Base-by-base conservation (phyloP, 2,888 invertebrate genomes). In the Trachelus tabidus region DNA sequence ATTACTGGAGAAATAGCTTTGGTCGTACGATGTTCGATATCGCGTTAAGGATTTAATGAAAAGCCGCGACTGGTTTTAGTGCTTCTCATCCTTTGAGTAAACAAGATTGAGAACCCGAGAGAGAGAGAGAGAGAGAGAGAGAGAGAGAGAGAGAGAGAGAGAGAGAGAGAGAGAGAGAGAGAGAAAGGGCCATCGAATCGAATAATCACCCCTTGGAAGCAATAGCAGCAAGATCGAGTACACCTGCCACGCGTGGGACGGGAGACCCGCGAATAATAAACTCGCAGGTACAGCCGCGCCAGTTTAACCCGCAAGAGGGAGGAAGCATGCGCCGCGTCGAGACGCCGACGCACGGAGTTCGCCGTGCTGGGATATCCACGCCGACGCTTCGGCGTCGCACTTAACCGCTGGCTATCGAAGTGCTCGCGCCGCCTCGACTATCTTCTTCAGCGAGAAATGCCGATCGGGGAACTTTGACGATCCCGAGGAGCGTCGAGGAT, bases 391-490 rank as follows among this genome's bases (percentile, higher is more conserved):
- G 84, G 82, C 82, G 83, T 87, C 85, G 87, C 90, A 90, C 88
- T 90, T 86, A 88, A 88, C 86, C 88, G 88, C 82, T 86, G 89
- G 84, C 88, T 86, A 85, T 87, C 88, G 85, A 84, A 86, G 86
- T 86, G 86, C 71, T 71, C 71, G 71, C 71, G 71, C 71, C 33
- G 71, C 71, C 33, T 31, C 30, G 71, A 31, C 31, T n/a, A 6
- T 33, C 33, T 33, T 71, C n/a, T 71, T 71, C 71, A 31, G 71
- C 31, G 15, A 40, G 40, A 15, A 40, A 40, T 40, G 40, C 40
- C 40, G 15, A 40, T 40, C 40, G 6, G 40, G 15, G 0, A 40
- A 40, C 40, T 40, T 75, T 68, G 69, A 56, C 31, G n/a, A 76
- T 75, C 15, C 34, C 40, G 23, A 71, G 23, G n/a, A 34, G 34